A percentile compares a stretch with the other conserved stretches of the same genome.
phyloP scores from a whole-genome alignment of 2,797 vertebrate genomes.

The Hydrolagus colliei region DNA sequence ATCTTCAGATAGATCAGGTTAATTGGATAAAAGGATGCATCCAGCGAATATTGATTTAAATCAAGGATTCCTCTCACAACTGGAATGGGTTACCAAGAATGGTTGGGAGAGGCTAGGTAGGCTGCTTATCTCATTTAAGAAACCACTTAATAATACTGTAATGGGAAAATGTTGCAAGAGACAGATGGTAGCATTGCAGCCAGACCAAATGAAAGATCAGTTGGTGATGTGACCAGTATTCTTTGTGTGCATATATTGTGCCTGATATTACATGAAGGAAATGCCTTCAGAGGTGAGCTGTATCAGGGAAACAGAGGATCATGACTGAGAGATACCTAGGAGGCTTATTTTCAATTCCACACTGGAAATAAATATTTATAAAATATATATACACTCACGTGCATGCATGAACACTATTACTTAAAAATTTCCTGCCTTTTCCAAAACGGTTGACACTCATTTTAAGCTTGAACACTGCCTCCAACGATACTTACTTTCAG shows the following conservation, averaged over 20 bases:
- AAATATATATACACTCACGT: not conserved
- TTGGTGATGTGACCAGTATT: not conserved
- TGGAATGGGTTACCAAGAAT: too few relatives aligned
- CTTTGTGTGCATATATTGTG: not conserved
- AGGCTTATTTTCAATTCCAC: not conserved
- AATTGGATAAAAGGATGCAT: too few relatives aligned
- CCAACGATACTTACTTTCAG: slow-evolving; percentile 62
- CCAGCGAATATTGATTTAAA: too few relatives aligned
- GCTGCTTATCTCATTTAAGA: too few relatives aligned
- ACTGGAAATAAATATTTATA: not conserved
- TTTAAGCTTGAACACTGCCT: not conserved
- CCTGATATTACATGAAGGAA: not conserved
- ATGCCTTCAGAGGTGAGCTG: not conserved
- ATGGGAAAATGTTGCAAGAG: not conserved
- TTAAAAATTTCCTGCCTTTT: not conserved
- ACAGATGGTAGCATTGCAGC: not conserved
- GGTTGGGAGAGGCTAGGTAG: too few relatives aligned
- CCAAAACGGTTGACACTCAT: not conserved
- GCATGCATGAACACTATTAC: not conserved
- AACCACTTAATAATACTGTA: too few relatives aligned
- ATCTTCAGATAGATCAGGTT: too few relatives aligned
- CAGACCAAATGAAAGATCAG: not conserved
- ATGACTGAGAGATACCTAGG: not conserved
- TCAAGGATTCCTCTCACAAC: too few relatives aligned
- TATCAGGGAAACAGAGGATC: not conserved